These are phyloP conservation scores for Rhinichthys osculus DNA, from an alignment of 2,797 vertebrate species.

Conservation along the genomic window DNA sequence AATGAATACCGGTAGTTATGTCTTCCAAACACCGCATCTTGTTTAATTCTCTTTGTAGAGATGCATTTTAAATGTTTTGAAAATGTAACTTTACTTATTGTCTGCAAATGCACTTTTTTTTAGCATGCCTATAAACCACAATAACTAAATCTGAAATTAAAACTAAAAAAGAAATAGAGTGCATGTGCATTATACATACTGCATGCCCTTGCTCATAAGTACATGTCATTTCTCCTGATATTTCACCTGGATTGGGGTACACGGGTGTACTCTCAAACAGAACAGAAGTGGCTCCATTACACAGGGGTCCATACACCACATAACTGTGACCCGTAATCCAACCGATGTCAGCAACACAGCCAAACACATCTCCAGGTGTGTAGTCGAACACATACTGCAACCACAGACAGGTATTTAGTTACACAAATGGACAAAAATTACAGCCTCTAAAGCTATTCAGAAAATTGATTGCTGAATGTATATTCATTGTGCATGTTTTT, in stretches of 20 bases:
- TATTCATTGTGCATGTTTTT: not conserved
- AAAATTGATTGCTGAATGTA: not conserved
- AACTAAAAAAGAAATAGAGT: not conserved
- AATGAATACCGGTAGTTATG: not conserved
- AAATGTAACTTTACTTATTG: not conserved
- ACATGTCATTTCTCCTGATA: not conserved
- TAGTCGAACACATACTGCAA: conserved; percentile 92
- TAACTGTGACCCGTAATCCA: conserved; percentile 99
- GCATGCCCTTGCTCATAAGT: not conserved
- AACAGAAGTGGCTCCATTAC: conserved; percentile 91
- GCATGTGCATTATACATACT: not conserved
- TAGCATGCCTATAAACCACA: not conserved
- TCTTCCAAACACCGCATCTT: not conserved
- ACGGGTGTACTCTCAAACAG: conserved; percentile 95
- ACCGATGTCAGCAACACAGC: conserved; percentile 94
- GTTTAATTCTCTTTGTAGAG: not conserved
- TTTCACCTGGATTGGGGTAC: conserved; percentile 93
- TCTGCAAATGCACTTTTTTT: not conserved
- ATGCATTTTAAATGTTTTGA: not conserved
- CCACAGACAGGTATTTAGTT: conserved; percentile 51
- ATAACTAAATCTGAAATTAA: not conserved
- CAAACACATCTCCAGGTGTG: conserved; percentile 88
- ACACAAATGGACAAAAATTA: not conserved
- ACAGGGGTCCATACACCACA: conserved; percentile 92
- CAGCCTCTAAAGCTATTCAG: not conserved